phyloP scores from a whole-genome alignment of 2,797 vertebrate species.

The Channallabes apus region DNA sequence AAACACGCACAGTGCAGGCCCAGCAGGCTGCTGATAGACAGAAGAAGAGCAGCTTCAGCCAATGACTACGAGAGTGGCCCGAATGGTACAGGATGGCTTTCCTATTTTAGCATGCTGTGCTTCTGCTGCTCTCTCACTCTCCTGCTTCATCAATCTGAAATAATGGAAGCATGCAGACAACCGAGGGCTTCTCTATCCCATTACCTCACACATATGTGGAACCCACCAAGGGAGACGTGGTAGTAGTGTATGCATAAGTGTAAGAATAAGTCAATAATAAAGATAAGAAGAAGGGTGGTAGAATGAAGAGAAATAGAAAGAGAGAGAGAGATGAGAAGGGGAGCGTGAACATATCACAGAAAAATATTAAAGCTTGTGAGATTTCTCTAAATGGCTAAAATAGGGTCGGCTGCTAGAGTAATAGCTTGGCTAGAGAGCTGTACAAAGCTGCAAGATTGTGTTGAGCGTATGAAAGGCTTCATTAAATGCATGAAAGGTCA shows the following conservation, averaged over 20 bases:
- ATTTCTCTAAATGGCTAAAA: conserved; percentile 48
- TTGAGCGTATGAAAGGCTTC: conserved; percentile 48
- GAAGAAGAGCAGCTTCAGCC: conserved; percentile 33
- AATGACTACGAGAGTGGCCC: conserved; percentile 40
- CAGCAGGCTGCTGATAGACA: conserved; percentile 40
- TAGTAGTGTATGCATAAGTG: conserved; percentile 1
- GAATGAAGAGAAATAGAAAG: conserved; percentile 13
- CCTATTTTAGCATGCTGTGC: conserved; percentile 46
- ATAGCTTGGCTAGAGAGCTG: conserved; percentile 39
- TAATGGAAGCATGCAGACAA: conserved; percentile 44
- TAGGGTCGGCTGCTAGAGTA: conserved; percentile 27
- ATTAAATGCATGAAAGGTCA: conserved; percentile 54
- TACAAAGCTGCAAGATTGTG: conserved; percentile 46
- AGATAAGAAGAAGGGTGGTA: conserved; percentile 1
- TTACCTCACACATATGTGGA: conserved; percentile 40
- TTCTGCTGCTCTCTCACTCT: conserved; percentile 38
- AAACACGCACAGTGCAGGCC: conserved; percentile 25
- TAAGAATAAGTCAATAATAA: not conserved
- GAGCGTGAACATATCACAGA: not conserved
- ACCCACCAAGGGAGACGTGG: conserved; percentile 7
- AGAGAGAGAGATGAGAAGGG: not conserved
- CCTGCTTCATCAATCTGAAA: conserved; percentile 49
- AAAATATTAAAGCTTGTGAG: conserved; percentile 42
- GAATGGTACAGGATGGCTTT: conserved; percentile 38
- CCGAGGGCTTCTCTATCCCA: conserved; percentile 27